phyloP scores from a whole-genome alignment of 2,113 vertebrate genomes.

The Gymnobelideus leadbeateri region DNA sequence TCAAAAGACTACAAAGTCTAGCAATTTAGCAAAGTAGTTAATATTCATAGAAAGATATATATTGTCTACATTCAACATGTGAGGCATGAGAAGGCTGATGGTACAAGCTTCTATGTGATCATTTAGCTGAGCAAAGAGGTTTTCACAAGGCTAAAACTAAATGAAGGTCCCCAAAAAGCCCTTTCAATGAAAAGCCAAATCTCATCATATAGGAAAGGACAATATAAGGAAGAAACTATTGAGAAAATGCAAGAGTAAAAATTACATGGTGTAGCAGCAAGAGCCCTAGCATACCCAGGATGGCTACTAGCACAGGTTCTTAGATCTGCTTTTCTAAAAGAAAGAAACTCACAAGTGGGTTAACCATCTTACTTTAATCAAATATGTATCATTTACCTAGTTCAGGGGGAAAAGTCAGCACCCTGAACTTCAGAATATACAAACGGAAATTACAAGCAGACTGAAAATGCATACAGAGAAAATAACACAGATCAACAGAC shows the following conservation, averaged over 20 bases:
- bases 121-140: neutral
- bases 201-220: neutral
- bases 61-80: neutral
- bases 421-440: no score
- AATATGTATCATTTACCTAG: no score
- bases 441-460: no score
- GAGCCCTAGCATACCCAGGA: no score
- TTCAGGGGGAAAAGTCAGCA: no score
- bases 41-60: neutral
- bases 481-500: no score
- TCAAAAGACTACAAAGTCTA: neutral
- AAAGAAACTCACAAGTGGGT: no score
- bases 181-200: neutral
- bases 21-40: neutral
- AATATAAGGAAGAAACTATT: neutral
- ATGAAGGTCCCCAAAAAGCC: neutral
- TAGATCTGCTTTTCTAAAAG: no score
- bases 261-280: neutral
- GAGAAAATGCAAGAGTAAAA: slow-evolving; percentile 9
- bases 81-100: neutral
- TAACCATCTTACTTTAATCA: no score
- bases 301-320: no score
- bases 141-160: neutral
- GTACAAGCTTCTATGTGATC: neutral
- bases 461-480: no score